Conservation (phyloP, 1,140 invertebrate genomes). For the Ceratina calcarata region DNA sequence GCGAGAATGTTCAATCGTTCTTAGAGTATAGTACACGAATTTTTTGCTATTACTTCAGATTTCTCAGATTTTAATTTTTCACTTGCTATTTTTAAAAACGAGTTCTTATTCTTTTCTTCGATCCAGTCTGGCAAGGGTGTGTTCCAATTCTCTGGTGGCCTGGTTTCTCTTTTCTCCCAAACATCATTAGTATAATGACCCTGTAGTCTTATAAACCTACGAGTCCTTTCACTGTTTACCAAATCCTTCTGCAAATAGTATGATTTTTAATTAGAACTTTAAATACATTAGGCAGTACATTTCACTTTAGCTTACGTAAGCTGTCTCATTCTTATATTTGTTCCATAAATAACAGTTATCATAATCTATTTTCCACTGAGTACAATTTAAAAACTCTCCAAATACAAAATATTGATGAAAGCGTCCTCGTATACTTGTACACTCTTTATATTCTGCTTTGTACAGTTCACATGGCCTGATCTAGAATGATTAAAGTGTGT, state of each 20-base stretch:
- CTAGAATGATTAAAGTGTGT: conserved; percentile 75
- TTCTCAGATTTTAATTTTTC: conserved; percentile 81
- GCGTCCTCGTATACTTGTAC: conserved; percentile 85
- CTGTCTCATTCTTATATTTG: conserved; percentile 82
- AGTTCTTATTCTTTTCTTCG: conserved; percentile 83
- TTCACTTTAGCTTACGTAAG: conserved; percentile 81
- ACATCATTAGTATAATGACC: conserved; percentile 87
- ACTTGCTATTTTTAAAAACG: conserved; percentile 84
- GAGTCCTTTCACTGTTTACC: conserved; percentile 86
- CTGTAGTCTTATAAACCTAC: conserved; percentile 83
- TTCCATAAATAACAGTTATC: conserved; percentile 87
- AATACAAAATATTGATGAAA: conserved; percentile 93
- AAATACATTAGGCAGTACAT: not conserved
- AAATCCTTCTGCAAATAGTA: conserved; percentile 83
- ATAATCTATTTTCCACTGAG: conserved; percentile 89
- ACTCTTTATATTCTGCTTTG: conserved; percentile 90
- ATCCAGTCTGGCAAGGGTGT: conserved; percentile 88
- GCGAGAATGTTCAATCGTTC: not conserved
- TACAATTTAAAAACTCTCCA: conserved; percentile 87
- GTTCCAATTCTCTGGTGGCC: conserved; percentile 90
- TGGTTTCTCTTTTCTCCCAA: conserved; percentile 86
- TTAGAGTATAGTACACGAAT: conserved; percentile 46
- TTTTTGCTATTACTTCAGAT: not conserved
- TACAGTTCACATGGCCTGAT: conserved; percentile 87
- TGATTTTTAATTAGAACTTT: conserved; percentile 18